Evolutionary conservation across 2,113 vertebrate genomes (phyloP).

Genomic region (Myxocyprinus asiaticus): DNA sequence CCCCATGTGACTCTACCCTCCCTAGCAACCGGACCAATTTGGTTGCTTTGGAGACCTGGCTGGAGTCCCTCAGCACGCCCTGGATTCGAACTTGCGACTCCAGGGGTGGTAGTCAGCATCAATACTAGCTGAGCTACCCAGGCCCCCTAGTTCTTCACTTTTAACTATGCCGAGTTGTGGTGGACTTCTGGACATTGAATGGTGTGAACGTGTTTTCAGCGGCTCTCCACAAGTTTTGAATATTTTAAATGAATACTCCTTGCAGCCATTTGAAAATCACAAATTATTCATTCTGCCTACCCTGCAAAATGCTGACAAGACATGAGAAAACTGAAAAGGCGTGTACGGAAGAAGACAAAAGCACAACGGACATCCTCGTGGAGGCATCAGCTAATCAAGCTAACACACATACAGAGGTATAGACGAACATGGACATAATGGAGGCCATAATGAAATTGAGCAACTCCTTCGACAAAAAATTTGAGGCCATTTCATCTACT

Average conservation of each 20-base stretch:
- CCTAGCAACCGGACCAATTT: too few relatives aligned
- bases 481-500: neutral
- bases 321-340: neutral
- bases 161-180: too few relatives aligned
- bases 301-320: neutral
- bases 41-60: too few relatives aligned
- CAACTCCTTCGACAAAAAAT: neutral
- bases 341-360: neutral
- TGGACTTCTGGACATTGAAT: too few relatives aligned
- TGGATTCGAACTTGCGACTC: too few relatives aligned
- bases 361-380: too few relatives aligned
- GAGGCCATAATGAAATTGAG: neutral
- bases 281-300: neutral
- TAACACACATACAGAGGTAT: neutral
- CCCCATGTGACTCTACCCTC: too few relatives aligned
- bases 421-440: neutral
- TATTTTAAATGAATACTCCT: too few relatives aligned
- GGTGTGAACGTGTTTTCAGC: neutral
- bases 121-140: too few relatives aligned
- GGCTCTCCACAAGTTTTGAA: neutral
- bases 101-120: too few relatives aligned
- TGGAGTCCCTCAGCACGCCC: too few relatives aligned
- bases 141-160: too few relatives aligned
- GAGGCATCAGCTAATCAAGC: neutral
- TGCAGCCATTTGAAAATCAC: neutral